Conservation (phyloP, 2,888 invertebrate genomes). For the Synergus umbraculus region DNA sequence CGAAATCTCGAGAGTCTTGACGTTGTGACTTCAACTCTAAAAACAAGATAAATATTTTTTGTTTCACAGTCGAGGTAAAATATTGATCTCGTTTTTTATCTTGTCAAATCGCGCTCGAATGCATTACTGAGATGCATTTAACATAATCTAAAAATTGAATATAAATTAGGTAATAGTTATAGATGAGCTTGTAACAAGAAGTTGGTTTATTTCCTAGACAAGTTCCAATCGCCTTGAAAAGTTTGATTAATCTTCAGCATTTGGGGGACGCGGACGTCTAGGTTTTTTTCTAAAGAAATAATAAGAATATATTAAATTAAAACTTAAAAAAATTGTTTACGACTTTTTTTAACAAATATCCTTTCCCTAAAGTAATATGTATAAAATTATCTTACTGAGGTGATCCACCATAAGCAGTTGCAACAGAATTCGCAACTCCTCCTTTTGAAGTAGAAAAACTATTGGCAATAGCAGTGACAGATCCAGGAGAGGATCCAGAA, state of each 20-base stretch:
- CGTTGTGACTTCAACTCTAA: too few relatives aligned
- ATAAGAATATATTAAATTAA: background rate
- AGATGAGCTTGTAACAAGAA: background rate
- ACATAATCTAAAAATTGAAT: background rate
- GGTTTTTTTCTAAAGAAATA: conserved; percentile 15
- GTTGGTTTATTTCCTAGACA: background rate
- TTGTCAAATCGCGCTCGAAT: too few relatives aligned
- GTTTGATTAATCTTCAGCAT: conserved; percentile 14
- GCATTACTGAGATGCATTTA: background rate
- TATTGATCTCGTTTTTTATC: too few relatives aligned
- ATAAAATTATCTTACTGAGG: conserved; percentile 60
- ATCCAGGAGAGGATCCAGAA: conserved; percentile 78
- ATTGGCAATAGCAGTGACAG: conserved; percentile 85
- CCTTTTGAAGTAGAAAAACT: conserved; percentile 86
- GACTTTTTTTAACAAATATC: background rate
- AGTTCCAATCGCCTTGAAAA: background rate
- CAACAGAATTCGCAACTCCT: conserved; percentile 86
- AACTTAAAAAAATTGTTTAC: too few relatives aligned
- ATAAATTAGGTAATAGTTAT: background rate
- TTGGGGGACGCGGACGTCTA: conserved; percentile 22
- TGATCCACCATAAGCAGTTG: conserved; percentile 84
- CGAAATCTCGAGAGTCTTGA: too few relatives aligned
- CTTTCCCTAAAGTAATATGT: background rate
- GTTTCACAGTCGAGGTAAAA: too few relatives aligned
- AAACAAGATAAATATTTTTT: too few relatives aligned